A percentile compares a stretch with the other conserved stretches of the same genome.
Conservation (phyloP, 2,113 vertebrate species). For the Mus spicilegus region DNA sequence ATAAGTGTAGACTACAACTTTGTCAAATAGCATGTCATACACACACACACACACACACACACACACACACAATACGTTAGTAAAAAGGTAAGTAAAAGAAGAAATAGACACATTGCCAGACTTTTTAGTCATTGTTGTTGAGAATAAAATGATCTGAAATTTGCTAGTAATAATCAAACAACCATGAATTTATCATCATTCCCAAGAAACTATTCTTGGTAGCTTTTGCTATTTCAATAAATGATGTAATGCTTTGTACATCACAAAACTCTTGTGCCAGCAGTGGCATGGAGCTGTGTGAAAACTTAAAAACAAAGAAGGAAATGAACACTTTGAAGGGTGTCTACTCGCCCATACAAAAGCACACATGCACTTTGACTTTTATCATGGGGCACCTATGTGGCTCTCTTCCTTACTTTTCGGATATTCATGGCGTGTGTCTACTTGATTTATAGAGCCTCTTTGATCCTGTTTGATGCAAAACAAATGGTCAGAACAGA, state of each 20-base stretch:
- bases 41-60: no score
- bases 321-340: constrained; percentile 3
- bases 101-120: background rate
- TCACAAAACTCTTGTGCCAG: background rate
- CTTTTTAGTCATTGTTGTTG: constrained; percentile 12
- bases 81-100: background rate
- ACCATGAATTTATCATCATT: constrained; percentile 23
- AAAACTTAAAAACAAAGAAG: constrained; percentile 60
- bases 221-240: constrained; percentile 29
- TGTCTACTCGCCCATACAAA: background rate
- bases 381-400: background rate
- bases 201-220: constrained; percentile 24
- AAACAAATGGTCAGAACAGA: constrained; percentile 61
- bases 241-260: constrained; percentile 32
- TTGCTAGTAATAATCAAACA: constrained; percentile 40
- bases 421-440: constrained; percentile 20
- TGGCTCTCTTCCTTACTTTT: constrained; percentile 4
- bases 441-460: constrained; percentile 62
- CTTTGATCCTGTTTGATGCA: constrained; percentile 38
- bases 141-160: constrained; percentile 53
- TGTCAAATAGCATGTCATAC: constrained; percentile 24
- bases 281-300: background rate
- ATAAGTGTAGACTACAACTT: background rate
- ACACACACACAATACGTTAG: no score
- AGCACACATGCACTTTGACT: background rate